These are phyloP conservation scores for Mamestra brassicae DNA, from an alignment of 2,888 invertebrate genomes.

Conservation along the genomic window DNA sequence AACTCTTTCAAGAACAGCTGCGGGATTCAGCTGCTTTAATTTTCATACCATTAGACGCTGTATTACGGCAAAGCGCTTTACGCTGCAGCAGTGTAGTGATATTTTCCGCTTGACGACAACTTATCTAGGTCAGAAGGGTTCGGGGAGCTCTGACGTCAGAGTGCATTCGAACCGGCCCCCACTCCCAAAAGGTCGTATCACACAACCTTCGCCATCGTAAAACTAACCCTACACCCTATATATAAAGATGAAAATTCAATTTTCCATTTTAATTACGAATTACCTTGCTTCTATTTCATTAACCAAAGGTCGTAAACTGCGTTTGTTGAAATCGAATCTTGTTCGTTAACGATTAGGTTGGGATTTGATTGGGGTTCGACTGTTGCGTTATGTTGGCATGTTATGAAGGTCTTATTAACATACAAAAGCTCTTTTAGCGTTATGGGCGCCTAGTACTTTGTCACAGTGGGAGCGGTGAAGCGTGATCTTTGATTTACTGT, in stretches of 20 bases:
- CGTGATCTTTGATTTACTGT: constrained; percentile 50
- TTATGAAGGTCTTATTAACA: constrained; percentile 69
- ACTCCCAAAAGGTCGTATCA: constrained; percentile 68
- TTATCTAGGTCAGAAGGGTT: constrained; percentile 84
- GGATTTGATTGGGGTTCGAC: constrained; percentile 58
- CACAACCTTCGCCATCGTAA: constrained; percentile 26
- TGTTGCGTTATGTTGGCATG: constrained; percentile 68
- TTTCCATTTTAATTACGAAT: constrained; percentile 55
- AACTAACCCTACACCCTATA: constrained; percentile 38
- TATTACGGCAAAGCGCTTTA: constrained; percentile 59
- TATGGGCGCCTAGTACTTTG: constrained; percentile 67
- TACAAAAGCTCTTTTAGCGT: constrained; percentile 66
- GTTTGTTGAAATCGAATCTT: constrained; percentile 65
- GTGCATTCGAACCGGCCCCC: constrained; percentile 76
- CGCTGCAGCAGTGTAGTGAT: constrained; percentile 53
- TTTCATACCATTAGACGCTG: constrained; percentile 49
- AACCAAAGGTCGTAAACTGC: constrained; percentile 56
- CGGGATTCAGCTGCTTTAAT: constrained; percentile 37
- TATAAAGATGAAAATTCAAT: constrained; percentile 54
- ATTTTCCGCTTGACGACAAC: constrained; percentile 82
- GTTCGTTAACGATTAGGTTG: constrained; percentile 60
- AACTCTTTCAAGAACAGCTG: constrained; percentile 32
- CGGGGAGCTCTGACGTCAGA: constrained; percentile 81
- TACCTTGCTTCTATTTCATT: constrained; percentile 65
- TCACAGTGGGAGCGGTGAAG: constrained; percentile 46